Evolutionary conservation across 1,140 invertebrate species (phyloP), one percentile per base, ranked within the genome.

Genomic region (Drosophila varians): DNA sequence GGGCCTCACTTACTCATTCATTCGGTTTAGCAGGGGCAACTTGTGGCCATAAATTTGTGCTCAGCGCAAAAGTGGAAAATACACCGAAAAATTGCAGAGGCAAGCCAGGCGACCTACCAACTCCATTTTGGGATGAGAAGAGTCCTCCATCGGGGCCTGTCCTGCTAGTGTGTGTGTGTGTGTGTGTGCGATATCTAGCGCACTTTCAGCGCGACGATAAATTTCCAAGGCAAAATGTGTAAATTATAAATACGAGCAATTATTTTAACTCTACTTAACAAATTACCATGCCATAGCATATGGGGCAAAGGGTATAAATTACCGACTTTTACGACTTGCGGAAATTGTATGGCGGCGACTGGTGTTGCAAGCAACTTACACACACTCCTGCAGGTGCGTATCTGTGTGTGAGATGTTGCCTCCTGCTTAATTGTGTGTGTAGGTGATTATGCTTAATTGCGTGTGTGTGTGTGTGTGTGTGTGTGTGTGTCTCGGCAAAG

Each of bases 181-280:
- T 23, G 52, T 56, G 43, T 42, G 19, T 42, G 26, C 25, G 45
- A 62, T 80, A 77, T 87, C 82, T 87, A 82, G 82, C 74, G 79
- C 79, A 82, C 84, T 82, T 90, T 79, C 82, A 88, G 83, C 73
- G 82, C 78, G 68, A 77, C 89, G 80, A 90, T 90, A 90, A 90
- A 90, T 90, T 89, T 86, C 74, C 65, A 64, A 77, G 69, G 68
- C 74, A 74, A 89, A 90, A 90, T 90, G 89, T 90, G 77, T 90
- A 90, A 90, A 90, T 90, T 90, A 90, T 90, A 90, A 90, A 90
- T 90, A 90, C 89, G 80, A 90, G 89, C 89, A 90, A 90, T 90
- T 90, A 90, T 90, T 90, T 90, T 90, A 90, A 90, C 89, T 90
- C 80, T 90, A 90, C 89, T 90, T 90, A 90, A 90, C 89, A 90